Evolutionary conservation across 2,797 vertebrate species (phyloP), one percentile per base, ranked within the genome.

Genomic region (Ctenochaetus hawaiiensis): DNA sequence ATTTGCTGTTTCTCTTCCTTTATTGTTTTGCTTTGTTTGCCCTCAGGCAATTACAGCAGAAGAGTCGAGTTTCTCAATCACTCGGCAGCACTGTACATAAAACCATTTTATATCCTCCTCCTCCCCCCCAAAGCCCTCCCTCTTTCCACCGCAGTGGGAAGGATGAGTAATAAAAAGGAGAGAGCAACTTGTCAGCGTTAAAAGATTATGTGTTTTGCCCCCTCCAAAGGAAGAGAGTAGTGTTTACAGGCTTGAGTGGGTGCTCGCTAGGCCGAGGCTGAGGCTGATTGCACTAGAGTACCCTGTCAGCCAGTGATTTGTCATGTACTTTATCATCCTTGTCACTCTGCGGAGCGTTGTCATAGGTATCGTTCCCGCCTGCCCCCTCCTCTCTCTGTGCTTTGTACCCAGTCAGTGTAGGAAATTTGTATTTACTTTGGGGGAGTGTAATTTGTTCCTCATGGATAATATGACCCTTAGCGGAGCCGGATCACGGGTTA

Each of bases 371-470:
- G 16, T 89, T 92, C 82, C 90, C 83, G 43, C 92, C 94, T 89
- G 87, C 91, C 91, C 91, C 90, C 72, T 83, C 85, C 90, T 75
- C 76, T 78, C 85, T 89, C 89, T 62, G 84, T 84, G 91, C 94
- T 96, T 96, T 96, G 92, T 96, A 95, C 94, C 95, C 94, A 96
- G 96, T 96, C 96, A 85, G 81, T 97, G 96, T 96, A 96, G 96
- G 96, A 97, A 98, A 98, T 98, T 98, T 97, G 96, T 99, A 97
- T 99, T 99, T 99, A 98, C 97, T 98, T 98, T 98, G 96, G 96
- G 93, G 90, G 91, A 97, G 95, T 96, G 96, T 98, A 98, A 99
- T 99, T 98, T 98, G 97, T 99, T 99, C 97, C 97, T 99, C 96
- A 95, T 97, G 97, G 98, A 97, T 98, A 99, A 98, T 97, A 96